Evolutionary conservation across 2,888 invertebrate genomes (phyloP).

Genomic region (Pterostichus madidus): DNA sequence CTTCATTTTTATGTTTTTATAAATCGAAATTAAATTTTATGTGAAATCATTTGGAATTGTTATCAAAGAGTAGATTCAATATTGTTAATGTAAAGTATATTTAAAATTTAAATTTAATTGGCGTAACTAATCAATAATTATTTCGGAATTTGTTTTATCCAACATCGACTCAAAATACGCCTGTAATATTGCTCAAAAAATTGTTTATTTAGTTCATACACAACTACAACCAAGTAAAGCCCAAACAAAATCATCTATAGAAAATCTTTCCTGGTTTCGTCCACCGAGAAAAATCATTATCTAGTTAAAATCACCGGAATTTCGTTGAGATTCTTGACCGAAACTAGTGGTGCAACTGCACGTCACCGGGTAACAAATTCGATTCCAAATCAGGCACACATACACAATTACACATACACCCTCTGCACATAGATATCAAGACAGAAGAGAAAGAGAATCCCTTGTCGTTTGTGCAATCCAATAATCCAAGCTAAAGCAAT

Average conservation of each 20-base stretch:
- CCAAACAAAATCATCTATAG: neutral
- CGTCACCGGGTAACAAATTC: constrained; percentile 40
- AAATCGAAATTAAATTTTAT: too few relatives aligned
- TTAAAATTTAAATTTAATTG: too few relatives aligned
- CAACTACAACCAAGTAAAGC: too few relatives aligned
- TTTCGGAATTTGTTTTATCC: too few relatives aligned
- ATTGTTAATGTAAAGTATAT: too few relatives aligned
- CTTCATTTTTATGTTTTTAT: too few relatives aligned
- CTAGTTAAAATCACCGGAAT: neutral
- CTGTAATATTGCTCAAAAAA: too few relatives aligned
- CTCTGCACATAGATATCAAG: neutral
- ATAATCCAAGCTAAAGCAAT: constrained; percentile 74
- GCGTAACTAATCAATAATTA: too few relatives aligned
- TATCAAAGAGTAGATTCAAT: too few relatives aligned
- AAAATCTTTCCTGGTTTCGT: neutral
- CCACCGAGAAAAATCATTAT: neutral
- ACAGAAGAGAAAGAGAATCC: constrained; percentile 68
- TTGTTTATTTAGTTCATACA: too few relatives aligned
- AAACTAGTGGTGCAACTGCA: constrained; percentile 12
- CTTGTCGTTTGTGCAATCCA: constrained; percentile 74
- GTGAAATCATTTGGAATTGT: too few relatives aligned
- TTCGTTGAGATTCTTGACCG: neutral
- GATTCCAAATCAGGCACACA: neutral
- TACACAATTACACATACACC: neutral
- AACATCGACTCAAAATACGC: too few relatives aligned